A percentile compares a stretch with the other conserved stretches of the same genome.
Conservation (phyloP, 2,888 invertebrate genomes). For the Leucozona laternaria region DNA sequence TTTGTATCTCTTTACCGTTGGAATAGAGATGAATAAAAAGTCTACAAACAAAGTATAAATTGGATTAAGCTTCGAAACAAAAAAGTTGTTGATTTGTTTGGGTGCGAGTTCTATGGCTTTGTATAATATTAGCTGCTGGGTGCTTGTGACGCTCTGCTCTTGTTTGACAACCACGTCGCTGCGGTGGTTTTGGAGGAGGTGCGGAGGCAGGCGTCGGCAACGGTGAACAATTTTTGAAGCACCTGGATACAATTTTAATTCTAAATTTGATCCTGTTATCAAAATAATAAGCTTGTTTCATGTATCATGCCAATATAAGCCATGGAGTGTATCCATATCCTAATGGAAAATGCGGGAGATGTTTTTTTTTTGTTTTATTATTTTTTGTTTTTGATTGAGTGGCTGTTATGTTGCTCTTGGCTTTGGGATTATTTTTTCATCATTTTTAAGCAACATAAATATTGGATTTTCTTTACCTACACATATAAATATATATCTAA, state of each 20-base stretch:
- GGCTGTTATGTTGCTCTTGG: background rate
- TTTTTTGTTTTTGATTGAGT: slow-evolving; percentile 11
- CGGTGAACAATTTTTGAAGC: slow-evolving; percentile 49
- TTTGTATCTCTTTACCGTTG: background rate
- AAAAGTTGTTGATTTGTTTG: slow-evolving; percentile 69
- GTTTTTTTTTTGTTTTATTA: background rate
- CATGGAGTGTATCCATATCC: slow-evolving; percentile 15
- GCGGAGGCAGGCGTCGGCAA: background rate
- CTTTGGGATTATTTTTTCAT: slow-evolving; percentile 21
- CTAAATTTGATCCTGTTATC: slow-evolving; percentile 62
- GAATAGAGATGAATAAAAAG: slow-evolving; percentile 24
- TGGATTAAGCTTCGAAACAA: slow-evolving; percentile 60
- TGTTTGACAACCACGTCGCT: background rate
- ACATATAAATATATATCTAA: background rate
- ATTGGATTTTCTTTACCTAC: no score
- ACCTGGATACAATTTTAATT: slow-evolving; percentile 69
- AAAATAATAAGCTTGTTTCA: slow-evolving; percentile 47
- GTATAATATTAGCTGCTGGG: slow-evolving; percentile 25
- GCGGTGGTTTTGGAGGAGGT: no score
- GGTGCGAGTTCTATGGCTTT: slow-evolving; percentile 53
- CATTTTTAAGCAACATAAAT: background rate
- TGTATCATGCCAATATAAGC: slow-evolving; percentile 30
- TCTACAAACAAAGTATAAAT: slow-evolving; percentile 63
- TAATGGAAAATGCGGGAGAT: slow-evolving; percentile 6
- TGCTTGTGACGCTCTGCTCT: slow-evolving; percentile 5